Conservation (phyloP, 64 coral and sea anemone genomes). For the Pachyseris speciosa region DNA sequence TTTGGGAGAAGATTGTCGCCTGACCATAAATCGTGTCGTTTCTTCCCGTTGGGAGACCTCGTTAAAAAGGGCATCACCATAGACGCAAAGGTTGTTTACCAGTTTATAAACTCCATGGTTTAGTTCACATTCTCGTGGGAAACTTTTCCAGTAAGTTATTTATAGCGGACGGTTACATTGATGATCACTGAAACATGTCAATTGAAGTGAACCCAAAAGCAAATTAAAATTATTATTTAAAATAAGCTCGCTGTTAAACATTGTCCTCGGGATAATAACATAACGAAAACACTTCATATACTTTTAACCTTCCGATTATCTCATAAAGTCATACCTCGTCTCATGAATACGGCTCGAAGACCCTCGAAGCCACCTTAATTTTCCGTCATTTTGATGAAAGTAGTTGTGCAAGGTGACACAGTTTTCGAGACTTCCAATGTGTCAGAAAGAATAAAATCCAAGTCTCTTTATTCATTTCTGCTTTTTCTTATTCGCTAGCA, state of each 20-base stretch:
- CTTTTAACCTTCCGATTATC: not conserved
- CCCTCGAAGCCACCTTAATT: not conserved
- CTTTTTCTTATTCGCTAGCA: not conserved
- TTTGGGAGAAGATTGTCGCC: no score
- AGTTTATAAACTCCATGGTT: conserved; percentile 37
- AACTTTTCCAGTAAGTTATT: conserved; percentile 27
- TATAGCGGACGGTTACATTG: not conserved
- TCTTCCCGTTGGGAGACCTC: no score
- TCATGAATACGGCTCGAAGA: not conserved
- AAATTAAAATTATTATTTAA: conserved; percentile 24
- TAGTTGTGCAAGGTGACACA: no score
- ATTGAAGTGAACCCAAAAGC: not conserved
- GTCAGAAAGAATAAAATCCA: no score
- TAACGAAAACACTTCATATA: not conserved
- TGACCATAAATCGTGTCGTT: no score
- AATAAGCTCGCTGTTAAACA: not conserved
- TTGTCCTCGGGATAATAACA: not conserved
- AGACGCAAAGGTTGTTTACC: not conserved
- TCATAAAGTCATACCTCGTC: not conserved
- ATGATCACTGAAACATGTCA: conserved; percentile 9
- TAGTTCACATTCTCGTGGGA: conserved; percentile 53
- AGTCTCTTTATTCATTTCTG: not conserved
- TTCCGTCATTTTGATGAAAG: not conserved
- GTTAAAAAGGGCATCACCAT: not conserved
- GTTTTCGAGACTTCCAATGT: no score